Evolutionary conservation across 35 echinoderm and acorn worm species (phyloP), one percentile per base, ranked within the genome.

Genomic region (Diadema setosum): DNA sequence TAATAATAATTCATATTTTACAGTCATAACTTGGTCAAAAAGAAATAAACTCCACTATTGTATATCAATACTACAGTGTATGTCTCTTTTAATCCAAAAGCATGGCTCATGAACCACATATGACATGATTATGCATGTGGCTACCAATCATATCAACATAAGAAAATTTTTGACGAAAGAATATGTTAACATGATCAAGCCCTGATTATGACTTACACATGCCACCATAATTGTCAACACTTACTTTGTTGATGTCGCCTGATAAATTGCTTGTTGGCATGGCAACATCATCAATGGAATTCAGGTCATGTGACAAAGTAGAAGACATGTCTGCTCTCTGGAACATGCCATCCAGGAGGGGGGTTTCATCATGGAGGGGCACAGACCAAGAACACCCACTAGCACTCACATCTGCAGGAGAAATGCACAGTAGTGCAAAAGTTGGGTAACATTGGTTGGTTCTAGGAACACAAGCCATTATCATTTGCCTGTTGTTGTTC

Each of bases 241-340:
- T 15, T 78, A 78, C 73, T 41, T 78, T 78, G 73, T 78, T 78
- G 73, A 78, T 78, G 25, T 78, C 73, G 44, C 24, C 21, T 16
- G 73, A 26, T 44, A 44, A 16, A 21, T 78, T 41, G 25, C 24
- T 24, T 42, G 73, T 16, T 9, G 12, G 24, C 40, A 11, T 52
- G 9, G n/a, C 9, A n/a, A 9, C n/a, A 44, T 41, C 73, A 9
- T 32, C 24, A 34, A 78, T 12, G 35, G 21, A 24, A 7, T 78
- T 33, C 16, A 44, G 33, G 44, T 78, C 73, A 78, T 12, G 73
- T 78, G 73, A 44, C 20, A 41, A 18, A 44, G 39, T 41, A 78
- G 34, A 78, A 41, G 73, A 78, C 73, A 78, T 15, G 14, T n/a
- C 73, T 43, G 73, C 35, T 78, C 39, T 78, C 29, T 5, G n/a